Conservation (phyloP, 2,797 vertebrate genomes). For the Eidolon dupreanum region DNA sequence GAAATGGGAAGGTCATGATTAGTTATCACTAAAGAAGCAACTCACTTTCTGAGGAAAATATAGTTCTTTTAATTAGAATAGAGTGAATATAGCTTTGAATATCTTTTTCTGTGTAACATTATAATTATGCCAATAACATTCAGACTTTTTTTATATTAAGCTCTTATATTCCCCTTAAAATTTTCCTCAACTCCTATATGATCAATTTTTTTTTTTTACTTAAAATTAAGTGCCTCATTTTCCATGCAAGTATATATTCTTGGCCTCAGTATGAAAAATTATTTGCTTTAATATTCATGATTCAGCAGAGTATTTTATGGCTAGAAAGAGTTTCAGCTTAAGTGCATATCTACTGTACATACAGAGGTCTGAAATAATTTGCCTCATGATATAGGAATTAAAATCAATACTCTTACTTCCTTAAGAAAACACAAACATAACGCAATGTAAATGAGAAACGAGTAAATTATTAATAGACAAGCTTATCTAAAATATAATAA, state of each 20-base stretch:
- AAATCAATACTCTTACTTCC: conserved; percentile 81
- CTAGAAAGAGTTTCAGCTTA: conserved; percentile 58
- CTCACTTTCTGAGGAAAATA: conserved; percentile 31
- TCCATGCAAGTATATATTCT: not conserved
- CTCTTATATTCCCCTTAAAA: not conserved
- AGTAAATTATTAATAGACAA: conserved; percentile 79
- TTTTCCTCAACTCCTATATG: conserved; percentile 10
- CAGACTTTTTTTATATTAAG: conserved; percentile 29
- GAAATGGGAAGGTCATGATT: not conserved
- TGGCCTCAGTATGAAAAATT: conserved; percentile 51
- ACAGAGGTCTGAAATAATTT: conserved; percentile 80
- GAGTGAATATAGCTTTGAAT: conserved; percentile 12
- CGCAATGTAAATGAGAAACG: conserved; percentile 74
- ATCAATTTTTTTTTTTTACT: conserved; percentile 37
- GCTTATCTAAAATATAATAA: conserved; percentile 70
- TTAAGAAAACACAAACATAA: conserved; percentile 78
- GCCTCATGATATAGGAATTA: conserved; percentile 79
- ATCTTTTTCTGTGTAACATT: not conserved
- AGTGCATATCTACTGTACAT: conserved; percentile 73
- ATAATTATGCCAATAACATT: conserved; percentile 11
- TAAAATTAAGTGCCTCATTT: conserved; percentile 55
- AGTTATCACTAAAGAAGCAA: not conserved
- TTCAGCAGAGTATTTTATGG: conserved; percentile 69
- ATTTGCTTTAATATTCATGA: conserved; percentile 74
- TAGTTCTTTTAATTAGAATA: not conserved